Conservation (phyloP, 2,113 vertebrate species). For the Erinaceus europaeus region DNA sequence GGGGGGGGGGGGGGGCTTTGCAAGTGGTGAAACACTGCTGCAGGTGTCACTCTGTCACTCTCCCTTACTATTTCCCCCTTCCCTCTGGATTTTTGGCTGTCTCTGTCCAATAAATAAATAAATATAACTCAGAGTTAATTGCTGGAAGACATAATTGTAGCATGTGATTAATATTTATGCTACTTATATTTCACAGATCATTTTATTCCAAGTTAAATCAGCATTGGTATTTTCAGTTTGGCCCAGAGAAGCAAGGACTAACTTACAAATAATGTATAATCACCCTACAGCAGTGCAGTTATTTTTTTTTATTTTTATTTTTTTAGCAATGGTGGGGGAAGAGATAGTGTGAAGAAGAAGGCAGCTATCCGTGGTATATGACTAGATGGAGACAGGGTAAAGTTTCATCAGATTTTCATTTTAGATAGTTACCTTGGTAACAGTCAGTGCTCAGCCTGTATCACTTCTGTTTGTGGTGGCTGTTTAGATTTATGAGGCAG, state of each 20-base stretch:
- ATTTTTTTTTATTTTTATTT: background rate
- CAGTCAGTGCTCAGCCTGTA: background rate
- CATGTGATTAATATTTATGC: background rate
- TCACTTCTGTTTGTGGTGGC: background rate
- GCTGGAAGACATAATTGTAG: background rate
- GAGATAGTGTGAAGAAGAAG: background rate
- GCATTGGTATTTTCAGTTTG: background rate
- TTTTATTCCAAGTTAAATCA: background rate
- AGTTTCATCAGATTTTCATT: conserved; percentile 16
- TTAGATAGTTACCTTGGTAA: conserved; percentile 29
- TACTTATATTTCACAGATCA: background rate
- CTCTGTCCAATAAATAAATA: no score
- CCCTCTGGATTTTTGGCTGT: no score
- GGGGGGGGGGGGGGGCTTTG: no score
- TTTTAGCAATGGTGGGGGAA: background rate
- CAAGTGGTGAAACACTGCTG: no score
- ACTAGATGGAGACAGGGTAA: background rate
- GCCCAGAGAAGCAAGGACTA: background rate
- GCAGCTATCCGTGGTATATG: background rate
- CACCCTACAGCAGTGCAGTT: background rate
- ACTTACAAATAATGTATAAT: background rate
- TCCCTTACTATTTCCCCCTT: no score
- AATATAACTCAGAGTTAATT: no score
- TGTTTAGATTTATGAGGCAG: background rate
- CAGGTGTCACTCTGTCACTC: no score